A percentile compares a stretch with the other conserved stretches of the same genome.
Conservation (phyloP, 2,888 invertebrate species). For the Philhelius pedissequus region DNA sequence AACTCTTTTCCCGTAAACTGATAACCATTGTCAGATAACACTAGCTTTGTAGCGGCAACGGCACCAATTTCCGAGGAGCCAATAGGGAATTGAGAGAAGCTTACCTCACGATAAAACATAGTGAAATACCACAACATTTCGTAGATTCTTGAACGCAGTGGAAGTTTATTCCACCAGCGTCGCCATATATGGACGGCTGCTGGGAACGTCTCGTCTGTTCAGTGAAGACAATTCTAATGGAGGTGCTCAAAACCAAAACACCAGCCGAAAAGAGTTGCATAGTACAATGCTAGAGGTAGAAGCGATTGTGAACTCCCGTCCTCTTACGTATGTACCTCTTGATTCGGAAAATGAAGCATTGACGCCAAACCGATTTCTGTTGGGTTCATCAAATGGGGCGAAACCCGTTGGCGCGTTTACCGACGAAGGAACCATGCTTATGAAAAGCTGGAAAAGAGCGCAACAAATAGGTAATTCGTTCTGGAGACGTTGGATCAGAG, state of each 20-base stretch:
- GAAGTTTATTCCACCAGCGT: background rate
- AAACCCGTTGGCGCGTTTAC: background rate
- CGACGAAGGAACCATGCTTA: background rate
- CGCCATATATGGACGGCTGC: background rate
- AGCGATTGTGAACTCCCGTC: background rate
- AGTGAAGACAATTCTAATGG: background rate
- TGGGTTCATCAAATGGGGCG: background rate
- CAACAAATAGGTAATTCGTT: background rate
- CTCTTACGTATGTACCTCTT: background rate
- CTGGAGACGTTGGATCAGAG: background rate
- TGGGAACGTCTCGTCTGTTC: background rate
- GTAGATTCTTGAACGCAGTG: background rate
- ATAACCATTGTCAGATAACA: background rate
- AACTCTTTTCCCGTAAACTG: background rate
- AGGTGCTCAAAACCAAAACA: background rate
- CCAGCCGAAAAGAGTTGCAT: background rate
- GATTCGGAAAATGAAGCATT: too few species aligned
- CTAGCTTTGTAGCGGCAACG: background rate
- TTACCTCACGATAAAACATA: background rate
- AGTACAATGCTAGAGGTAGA: background rate
- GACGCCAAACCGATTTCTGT: background rate
- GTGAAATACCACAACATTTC: background rate
- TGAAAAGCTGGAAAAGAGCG: background rate
- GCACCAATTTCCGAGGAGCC: background rate
- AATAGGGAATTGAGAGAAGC: background rate